These are phyloP conservation scores for Porites rus DNA, from an alignment of 92 coral and sea anemone genomes.

Conservation along the genomic window DNA sequence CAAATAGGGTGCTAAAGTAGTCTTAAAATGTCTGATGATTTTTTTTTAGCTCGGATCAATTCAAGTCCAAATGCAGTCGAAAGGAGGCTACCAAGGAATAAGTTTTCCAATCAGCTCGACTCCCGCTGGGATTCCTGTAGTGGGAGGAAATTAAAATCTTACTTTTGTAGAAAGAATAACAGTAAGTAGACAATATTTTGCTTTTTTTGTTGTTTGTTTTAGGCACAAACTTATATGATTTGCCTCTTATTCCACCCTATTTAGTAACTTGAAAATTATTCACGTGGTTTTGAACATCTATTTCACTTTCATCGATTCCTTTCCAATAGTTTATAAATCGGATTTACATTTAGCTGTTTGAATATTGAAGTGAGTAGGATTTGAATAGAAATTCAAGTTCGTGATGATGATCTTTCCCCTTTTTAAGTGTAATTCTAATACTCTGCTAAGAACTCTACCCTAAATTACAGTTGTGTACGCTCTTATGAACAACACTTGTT, in stretches of 20 bases:
- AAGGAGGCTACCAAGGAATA: slow-evolving; percentile 80
- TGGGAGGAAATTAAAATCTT: slow-evolving; percentile 53
- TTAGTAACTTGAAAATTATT: not conserved
- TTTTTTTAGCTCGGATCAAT: slow-evolving; percentile 76
- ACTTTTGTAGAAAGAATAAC: slow-evolving; percentile 16
- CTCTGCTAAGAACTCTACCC: too few species aligned
- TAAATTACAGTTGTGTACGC: too few species aligned
- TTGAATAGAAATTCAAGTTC: too few species aligned
- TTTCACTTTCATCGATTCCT: not conserved
- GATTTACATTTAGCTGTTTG: not conserved
- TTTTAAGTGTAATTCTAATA: too few species aligned
- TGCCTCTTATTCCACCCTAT: too few species aligned
- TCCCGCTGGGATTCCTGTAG: slow-evolving; percentile 81
- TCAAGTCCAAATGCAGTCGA: slow-evolving; percentile 91
- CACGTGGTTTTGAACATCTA: not conserved
- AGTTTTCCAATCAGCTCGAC: slow-evolving; percentile 61
- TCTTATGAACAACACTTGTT: too few species aligned
- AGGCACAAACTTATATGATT: too few species aligned
- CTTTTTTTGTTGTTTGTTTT: not conserved
- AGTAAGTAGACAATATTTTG: slow-evolving; percentile 28
- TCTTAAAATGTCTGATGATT: not conserved
- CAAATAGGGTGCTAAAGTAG: not conserved
- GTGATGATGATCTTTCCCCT: not conserved
- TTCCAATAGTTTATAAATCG: not conserved
- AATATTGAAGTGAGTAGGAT: not conserved